Conservation (phyloP, 1,140 invertebrate species). For the Agraylea sexmaculata region DNA sequence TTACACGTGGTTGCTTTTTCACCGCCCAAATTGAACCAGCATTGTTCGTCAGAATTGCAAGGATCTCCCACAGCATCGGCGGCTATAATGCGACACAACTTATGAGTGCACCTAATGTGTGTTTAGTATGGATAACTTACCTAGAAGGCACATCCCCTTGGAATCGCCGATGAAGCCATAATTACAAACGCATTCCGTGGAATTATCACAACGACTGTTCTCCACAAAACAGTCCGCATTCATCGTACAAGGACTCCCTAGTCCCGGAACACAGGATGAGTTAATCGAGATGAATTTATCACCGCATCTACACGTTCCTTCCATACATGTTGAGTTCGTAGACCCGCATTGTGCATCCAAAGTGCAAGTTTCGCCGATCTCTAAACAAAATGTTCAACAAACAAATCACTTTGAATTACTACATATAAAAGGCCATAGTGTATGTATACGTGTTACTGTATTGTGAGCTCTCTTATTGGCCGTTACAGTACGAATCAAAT, state of each 20-base stretch:
- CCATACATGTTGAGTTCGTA: no score
- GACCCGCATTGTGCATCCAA: conserved; percentile 1
- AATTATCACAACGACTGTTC: conserved; percentile 1
- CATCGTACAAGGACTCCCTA: no score
- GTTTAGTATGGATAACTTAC: conserved; percentile 5
- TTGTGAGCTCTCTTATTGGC: no score
- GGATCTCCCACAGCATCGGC: neutral
- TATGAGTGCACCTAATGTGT: neutral
- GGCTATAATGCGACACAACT: neutral
- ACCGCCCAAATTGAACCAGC: conserved; percentile 5
- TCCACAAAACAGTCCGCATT: no score
- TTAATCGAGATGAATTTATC: no score
- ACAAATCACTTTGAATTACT: neutral
- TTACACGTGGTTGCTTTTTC: neutral
- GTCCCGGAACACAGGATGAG: no score
- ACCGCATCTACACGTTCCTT: no score
- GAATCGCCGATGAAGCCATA: neutral
- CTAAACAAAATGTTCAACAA: no score
- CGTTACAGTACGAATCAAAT: no score
- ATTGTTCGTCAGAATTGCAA: conserved; percentile 5
- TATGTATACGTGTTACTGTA: no score
- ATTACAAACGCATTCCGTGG: neutral
- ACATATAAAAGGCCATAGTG: neutral
- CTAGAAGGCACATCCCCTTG: neutral
- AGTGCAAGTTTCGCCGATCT: conserved; percentile 1